Evolutionary conservation across 1,140 invertebrate species (phyloP), one percentile per base, ranked within the genome.

Genomic region (Listronotus bonariensis): DNA sequence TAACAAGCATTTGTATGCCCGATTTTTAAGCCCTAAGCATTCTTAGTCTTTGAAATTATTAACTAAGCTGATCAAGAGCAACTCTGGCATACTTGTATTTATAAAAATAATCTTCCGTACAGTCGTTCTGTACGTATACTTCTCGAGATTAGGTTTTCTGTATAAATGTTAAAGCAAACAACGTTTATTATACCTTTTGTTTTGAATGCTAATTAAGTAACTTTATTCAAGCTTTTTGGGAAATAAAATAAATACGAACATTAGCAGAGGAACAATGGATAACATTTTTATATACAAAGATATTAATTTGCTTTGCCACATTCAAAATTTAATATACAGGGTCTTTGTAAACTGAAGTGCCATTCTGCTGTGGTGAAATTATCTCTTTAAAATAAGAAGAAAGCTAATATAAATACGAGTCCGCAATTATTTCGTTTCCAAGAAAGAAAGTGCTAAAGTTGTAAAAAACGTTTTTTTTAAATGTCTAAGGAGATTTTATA

Each of bases 1-100:
- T 75, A 75, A 75, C 74, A 74, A 75, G 74, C 74, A 74, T 72
- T 71, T 67, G 56, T 71, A 61, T 68, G 62, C 69, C 67, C 54
- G 69, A 70, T 72, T 72, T 72, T 72, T 72, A 60, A 71, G 61
- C 62, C 59, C 58, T 38, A 55, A 65, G 67, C 42, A 71, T 70
- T 72, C 67, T 72, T 67, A 71, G 67, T 70, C 71, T 72, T 72
- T 70, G 53, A 64, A 72, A 72, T 65, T 65, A 69, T 72, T 72
- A 69, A 69, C 65, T 69, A 69, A 69, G 68, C 68, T 69, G 59
- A 69, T 67, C 68, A 69, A 66, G 57, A 65, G 62, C 64, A 67
- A 63, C 59, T 69, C 57, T 55, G 56, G 14, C 57, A 58, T 62
- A 64, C 56, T 67, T 69, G 63, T 55, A 48, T 65, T 54, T 65